Conservation (phyloP, 2,888 invertebrate species). For the Latrodectus hesperus region DNA sequence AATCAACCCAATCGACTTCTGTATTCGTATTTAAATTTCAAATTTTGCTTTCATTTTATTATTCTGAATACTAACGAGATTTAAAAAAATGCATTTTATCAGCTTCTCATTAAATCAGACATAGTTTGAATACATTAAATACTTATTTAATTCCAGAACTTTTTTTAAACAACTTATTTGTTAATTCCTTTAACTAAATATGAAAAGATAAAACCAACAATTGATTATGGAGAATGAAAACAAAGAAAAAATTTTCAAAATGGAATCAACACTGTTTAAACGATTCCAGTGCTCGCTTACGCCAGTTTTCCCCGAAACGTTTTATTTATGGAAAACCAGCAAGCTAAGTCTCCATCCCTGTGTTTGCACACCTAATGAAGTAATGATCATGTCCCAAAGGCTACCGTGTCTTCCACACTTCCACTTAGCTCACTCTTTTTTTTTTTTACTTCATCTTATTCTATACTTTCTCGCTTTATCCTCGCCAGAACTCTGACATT, state of each 20-base stretch:
- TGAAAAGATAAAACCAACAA: too few relatives aligned
- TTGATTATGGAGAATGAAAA: too few relatives aligned
- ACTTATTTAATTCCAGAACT: too few relatives aligned
- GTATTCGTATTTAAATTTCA: too few relatives aligned
- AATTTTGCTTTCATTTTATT: too few relatives aligned
- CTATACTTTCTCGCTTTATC: conserved; percentile 2
- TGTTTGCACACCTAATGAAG: conserved; percentile 70
- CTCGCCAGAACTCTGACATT: conserved; percentile 29
- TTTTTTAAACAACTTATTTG: too few relatives aligned
- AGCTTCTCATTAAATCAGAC: too few relatives aligned
- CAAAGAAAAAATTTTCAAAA: not conserved
- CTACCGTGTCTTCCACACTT: conserved; percentile 26
- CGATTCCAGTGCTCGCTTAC: not conserved
- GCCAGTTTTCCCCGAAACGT: conserved; percentile 23
- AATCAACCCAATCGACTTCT: too few relatives aligned
- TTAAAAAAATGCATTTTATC: too few relatives aligned
- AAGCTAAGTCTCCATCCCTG: conserved; percentile 17
- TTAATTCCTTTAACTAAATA: too few relatives aligned
- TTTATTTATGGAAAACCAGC: conserved; percentile 59
- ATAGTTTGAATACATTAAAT: too few relatives aligned
- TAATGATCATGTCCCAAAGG: conserved; percentile 66
- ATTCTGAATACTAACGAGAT: too few relatives aligned
- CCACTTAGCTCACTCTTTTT: conserved; percentile 7
- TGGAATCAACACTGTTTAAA: not conserved
- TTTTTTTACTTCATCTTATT: not conserved